These are phyloP conservation scores for Dasyurus viverrinus DNA, from an alignment of 2,113 vertebrate species.

Conservation along the genomic window DNA sequence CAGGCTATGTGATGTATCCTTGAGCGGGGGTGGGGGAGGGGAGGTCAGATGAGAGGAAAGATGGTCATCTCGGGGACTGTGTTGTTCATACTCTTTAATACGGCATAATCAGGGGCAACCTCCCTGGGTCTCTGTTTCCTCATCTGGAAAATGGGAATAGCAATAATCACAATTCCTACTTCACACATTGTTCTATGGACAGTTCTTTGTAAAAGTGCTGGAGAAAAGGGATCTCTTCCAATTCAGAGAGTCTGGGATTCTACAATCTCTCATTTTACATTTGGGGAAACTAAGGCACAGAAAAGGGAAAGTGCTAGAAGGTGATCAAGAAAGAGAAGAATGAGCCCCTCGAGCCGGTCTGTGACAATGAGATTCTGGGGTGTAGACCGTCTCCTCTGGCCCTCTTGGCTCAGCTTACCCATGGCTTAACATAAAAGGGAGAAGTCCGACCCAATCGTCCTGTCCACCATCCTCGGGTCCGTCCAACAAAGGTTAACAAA, in stretches of 20 bases:
- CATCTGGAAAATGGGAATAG: neutral
- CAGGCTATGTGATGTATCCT: neutral
- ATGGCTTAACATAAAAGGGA: neutral
- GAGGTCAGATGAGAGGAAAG: neutral
- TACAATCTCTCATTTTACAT: neutral
- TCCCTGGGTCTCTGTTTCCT: neutral
- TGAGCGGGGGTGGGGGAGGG: neutral
- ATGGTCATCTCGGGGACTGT: neutral
- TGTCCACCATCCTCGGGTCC: neutral
- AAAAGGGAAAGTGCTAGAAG: neutral
- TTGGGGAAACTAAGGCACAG: neutral
- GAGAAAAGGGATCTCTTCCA: neutral
- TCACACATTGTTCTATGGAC: neutral
- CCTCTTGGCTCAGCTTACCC: neutral
- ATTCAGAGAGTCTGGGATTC: neutral
- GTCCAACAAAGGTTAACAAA: slow-evolving; percentile 80
- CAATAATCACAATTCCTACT: neutral
- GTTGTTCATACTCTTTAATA: neutral
- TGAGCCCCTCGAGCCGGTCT: neutral
- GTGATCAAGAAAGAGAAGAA: neutral
- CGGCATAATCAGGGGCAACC: neutral
- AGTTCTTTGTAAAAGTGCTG: neutral
- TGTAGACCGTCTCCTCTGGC: neutral
- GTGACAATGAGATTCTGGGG: neutral
- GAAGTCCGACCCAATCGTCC: neutral